Percentiles rank a stretch among this genome's conserved stretches.
Evolutionary conservation across 2,797 vertebrate genomes (phyloP).

Genomic region (Sebastes nivosus): DNA sequence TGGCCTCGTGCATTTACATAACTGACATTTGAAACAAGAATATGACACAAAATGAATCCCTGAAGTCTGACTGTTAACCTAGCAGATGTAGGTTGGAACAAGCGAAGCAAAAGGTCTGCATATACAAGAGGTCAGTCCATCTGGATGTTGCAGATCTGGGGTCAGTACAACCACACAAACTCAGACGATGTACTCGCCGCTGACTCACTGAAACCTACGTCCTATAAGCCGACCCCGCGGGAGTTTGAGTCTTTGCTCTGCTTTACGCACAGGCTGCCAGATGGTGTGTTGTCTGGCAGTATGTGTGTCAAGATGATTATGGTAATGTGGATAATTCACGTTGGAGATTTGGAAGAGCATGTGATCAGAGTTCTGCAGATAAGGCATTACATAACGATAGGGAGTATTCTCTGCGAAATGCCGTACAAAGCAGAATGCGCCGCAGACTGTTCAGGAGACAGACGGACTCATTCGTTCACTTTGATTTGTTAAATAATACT

Average conservation of each 20-base stretch:
- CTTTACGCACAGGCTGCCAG: not conserved
- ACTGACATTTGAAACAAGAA: not conserved
- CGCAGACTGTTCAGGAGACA: not conserved
- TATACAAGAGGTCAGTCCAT: not conserved
- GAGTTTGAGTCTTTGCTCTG: not conserved
- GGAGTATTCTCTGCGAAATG: not conserved
- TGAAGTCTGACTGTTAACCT: not conserved
- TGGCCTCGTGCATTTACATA: not conserved
- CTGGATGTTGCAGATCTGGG: not conserved
- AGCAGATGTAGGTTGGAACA: not conserved
- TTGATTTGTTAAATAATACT: not conserved
- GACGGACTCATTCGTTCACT: not conserved
- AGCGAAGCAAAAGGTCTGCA: not conserved
- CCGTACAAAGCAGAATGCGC: not conserved
- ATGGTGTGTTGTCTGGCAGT: slow-evolving; percentile 1
- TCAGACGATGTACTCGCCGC: not conserved
- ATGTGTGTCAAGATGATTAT: slow-evolving; percentile 54
- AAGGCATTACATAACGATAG: slow-evolving; percentile 27
- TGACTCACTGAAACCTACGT: not conserved
- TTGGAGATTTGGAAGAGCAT: slow-evolving; percentile 22
- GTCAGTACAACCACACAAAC: not conserved
- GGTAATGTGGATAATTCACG: slow-evolving; percentile 35
- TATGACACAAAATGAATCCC: not conserved
- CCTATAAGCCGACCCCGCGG: not conserved
- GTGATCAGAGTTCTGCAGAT: slow-evolving; percentile 46